phyloP scores from a whole-genome alignment of 2,113 vertebrate species.

The Charadrius vociferus region DNA sequence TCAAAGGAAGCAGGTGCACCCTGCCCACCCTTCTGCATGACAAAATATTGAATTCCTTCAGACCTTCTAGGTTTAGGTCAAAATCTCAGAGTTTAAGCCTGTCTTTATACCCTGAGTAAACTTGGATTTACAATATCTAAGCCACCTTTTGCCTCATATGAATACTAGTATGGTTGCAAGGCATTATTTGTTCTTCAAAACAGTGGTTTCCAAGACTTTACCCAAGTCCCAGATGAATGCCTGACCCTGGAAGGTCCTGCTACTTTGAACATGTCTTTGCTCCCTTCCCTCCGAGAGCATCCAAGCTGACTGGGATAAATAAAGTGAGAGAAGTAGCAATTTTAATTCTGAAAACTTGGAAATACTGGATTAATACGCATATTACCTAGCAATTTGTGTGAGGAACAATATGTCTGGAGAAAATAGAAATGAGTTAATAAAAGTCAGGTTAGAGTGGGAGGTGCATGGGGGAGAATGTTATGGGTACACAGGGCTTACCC shows the following conservation, averaged over 20 bases:
- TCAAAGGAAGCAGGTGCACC: not conserved
- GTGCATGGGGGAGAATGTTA: not conserved
- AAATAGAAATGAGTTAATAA: not conserved
- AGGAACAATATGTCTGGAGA: not conserved
- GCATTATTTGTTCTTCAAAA: not conserved
- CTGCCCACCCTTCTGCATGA: not conserved
- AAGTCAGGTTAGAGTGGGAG: not conserved
- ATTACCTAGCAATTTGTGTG: not conserved
- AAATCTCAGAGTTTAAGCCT: not conserved
- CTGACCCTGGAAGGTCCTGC: not conserved
- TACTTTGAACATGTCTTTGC: not conserved
- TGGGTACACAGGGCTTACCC: not conserved
- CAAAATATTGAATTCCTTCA: not conserved
- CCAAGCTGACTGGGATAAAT: not conserved
- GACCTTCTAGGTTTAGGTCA: not conserved
- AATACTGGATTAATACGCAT: not conserved
- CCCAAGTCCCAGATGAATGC: not conserved
- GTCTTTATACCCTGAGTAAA: not conserved
- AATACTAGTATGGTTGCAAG: not conserved
- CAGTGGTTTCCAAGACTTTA: not conserved
- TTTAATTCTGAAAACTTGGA: not conserved
- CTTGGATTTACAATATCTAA: not conserved
- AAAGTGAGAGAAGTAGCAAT: not conserved
- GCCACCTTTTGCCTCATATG: not conserved
- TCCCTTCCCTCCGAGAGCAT: not conserved